Evolutionary conservation across 2,113 vertebrate species (phyloP).

Genomic region (Dicerorhinus sumatrensis): DNA sequence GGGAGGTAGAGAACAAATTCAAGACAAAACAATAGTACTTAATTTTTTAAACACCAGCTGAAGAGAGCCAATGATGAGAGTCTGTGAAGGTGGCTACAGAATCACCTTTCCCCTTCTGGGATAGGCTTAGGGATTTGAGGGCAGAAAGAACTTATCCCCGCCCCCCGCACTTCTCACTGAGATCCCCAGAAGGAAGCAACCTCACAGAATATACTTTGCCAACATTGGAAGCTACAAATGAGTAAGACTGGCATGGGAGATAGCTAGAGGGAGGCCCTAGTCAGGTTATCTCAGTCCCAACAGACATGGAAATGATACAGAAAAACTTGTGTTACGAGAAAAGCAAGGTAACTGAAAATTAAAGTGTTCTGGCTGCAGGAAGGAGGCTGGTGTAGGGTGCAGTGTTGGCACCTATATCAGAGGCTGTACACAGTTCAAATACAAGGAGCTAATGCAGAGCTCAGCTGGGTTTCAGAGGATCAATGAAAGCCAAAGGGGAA

Average conservation of each 20-base stretch:
- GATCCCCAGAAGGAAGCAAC: neutral
- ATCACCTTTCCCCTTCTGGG: neutral
- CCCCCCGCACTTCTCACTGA: neutral
- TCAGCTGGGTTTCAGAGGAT: neutral
- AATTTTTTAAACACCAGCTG: neutral
- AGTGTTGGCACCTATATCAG: neutral
- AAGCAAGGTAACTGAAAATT: neutral
- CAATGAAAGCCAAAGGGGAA: neutral
- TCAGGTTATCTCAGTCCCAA: neutral
- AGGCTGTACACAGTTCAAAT: neutral
- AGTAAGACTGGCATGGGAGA: neutral
- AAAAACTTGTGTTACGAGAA: constrained; percentile 14
- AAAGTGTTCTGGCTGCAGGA: neutral
- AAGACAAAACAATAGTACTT: neutral
- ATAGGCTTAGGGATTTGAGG: neutral
- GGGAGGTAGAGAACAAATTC: neutral
- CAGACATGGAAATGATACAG: neutral
- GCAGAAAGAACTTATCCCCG: neutral
- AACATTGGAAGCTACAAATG: neutral
- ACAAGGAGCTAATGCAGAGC: neutral
- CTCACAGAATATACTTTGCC: neutral
- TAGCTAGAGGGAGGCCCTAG: neutral
- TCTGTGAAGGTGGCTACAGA: neutral
- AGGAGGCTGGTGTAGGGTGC: neutral
- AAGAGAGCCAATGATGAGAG: constrained; percentile 19